Evolutionary conservation across 2,797 vertebrate species (phyloP).

Genomic region (Pelochelys cantorii): DNA sequence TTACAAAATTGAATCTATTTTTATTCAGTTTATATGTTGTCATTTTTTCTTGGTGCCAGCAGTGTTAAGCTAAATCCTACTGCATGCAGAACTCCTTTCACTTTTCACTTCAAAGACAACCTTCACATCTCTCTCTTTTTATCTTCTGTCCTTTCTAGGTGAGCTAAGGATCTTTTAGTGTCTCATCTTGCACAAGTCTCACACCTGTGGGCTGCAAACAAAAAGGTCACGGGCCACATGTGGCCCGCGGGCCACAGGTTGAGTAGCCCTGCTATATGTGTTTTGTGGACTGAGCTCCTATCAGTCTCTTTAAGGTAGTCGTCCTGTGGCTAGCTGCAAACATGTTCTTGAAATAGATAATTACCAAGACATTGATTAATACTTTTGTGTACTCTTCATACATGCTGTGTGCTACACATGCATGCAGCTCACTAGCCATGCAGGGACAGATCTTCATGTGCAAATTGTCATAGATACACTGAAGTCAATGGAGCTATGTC

Average conservation of each 20-base stretch:
- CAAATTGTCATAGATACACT: too few relatives aligned
- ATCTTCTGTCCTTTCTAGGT: neutral
- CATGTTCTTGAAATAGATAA: neutral
- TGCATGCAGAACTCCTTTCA: neutral
- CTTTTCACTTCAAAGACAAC: neutral
- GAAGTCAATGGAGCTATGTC: neutral
- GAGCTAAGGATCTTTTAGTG: fast-evolving
- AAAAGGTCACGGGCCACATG: too few relatives aligned
- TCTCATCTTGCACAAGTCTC: neutral
- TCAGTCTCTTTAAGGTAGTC: neutral
- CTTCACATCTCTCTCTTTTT: neutral
- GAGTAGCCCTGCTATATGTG: neutral
- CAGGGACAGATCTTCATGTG: neutral
- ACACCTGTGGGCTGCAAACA: too few relatives aligned
- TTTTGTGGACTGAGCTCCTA: neutral
- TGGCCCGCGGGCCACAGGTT: too few relatives aligned
- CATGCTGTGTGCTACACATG: neutral
- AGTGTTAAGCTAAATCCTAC: neutral
- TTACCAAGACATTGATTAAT: neutral
- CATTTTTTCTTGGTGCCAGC: neutral
- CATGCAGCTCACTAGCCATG: fast-evolving
- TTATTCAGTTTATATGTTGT: neutral
- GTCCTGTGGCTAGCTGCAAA: neutral
- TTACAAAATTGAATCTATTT: neutral
- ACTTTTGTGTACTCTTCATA: neutral